Evolutionary conservation across 2,797 vertebrate species (phyloP), one percentile per base, ranked within the genome.

Genomic region (Amniataba percoides): DNA sequence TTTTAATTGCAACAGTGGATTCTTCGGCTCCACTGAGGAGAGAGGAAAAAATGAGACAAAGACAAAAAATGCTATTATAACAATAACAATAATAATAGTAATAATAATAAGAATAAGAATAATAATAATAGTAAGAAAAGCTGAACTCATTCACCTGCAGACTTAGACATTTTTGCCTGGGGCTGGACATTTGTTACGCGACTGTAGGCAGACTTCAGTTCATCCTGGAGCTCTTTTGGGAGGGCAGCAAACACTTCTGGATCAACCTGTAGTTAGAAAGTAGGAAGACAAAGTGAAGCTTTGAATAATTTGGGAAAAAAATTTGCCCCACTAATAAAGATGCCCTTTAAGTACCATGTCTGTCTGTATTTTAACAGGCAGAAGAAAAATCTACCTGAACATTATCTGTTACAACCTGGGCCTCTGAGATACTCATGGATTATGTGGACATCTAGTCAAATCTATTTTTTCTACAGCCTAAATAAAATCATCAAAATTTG

Each of bases 191-290:
- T 95, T 55, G 95, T 93, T 66, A 93, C 94, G 66, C 95, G 95
- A 85, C 95, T 96, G 71, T 98, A 99, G 0, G 97, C 98, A 83
- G 96, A 95, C 89, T 91, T 97, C 58, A 99, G 92, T 80, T 99
- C 98, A 36, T 96, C 97, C 78, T 99, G 98, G 77, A 99, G 94
- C 86, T 99, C 98, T 88, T 92, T 93, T 72, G 98, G 98, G 64
- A 99, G 94, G 2, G 97, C 98, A 56, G 97, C 97, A 89, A 99
- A 99, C 77, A 99, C 98, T 7, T 99, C 98, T 0, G 98, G 98
- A 89, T 99, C 98, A 67, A 99, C 97, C 95, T 96, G 85, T 18
- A 67, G 62, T 64, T 61, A 83, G 39, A 82, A 40, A 83, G 2
- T 18, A 0, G 7, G 61, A 42, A 56, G 18, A 64, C 15, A 27